A percentile compares a stretch with the other conserved stretches of the same genome.
phyloP scores from a whole-genome alignment of 2,113 vertebrate species.

The Zosterops borbonicus region DNA sequence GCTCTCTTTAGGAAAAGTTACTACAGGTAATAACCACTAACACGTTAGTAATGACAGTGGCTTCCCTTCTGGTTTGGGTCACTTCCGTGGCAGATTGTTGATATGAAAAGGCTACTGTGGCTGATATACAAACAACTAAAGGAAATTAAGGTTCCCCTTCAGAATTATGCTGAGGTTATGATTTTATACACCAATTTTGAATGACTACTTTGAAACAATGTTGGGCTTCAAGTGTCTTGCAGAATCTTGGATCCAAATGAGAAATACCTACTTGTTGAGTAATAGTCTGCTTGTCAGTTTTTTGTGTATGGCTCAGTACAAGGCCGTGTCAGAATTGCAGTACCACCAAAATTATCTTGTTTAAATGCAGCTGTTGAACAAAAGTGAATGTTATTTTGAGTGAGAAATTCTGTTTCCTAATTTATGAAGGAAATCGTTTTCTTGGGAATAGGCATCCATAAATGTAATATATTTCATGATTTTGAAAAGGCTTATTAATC shows the following conservation, averaged over 20 bases:
- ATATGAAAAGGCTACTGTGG: slow-evolving; percentile 2
- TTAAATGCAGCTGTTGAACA: slow-evolving; percentile 51
- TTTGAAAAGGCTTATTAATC: slow-evolving; percentile 8
- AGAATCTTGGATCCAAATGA: neutral
- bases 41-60: neutral
- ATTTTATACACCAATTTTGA: neutral
- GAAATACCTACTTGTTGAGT: neutral
- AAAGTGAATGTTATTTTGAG: slow-evolving; percentile 62
- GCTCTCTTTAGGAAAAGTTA: neutral
- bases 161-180: neutral
- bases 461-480: neutral
- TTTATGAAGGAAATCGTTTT: slow-evolving; percentile 43
- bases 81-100: neutral
- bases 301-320: slow-evolving; percentile 42
- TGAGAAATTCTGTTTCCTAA: slow-evolving; percentile 55
- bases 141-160: neutral
- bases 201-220: slow-evolving; percentile 26
- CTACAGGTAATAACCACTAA: slow-evolving; percentile 3
- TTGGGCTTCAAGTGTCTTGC: neutral
- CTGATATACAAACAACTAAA: neutral
- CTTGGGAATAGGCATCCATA: slow-evolving; percentile 50
- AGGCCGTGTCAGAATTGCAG: slow-evolving; percentile 49
- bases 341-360: slow-evolving; percentile 45
- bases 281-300: slow-evolving; percentile 27
- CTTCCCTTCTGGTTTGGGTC: neutral